Evolutionary conservation across 2,797 vertebrate genomes (phyloP).

Genomic region (Oreochromis grahami): DNA sequence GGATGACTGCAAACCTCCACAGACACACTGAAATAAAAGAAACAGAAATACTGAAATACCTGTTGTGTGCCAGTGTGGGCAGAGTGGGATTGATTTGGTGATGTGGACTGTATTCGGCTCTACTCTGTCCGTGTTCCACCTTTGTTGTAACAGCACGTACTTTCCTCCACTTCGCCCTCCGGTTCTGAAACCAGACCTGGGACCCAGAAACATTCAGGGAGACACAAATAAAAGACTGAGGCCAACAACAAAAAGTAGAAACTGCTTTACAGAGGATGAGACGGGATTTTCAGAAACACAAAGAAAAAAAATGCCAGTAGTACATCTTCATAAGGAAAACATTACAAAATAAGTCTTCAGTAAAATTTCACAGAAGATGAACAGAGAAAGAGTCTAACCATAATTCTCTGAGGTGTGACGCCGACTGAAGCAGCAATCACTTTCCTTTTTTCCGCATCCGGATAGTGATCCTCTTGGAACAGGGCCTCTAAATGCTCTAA

Average conservation of each 20-base stretch:
- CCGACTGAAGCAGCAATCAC: slow-evolving; percentile 87
- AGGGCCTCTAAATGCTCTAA: slow-evolving; percentile 85
- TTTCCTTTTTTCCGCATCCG: slow-evolving; percentile 87
- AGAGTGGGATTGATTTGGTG: slow-evolving; percentile 21
- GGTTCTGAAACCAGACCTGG: slow-evolving; percentile 98
- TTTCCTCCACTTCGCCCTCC: slow-evolving; percentile 94
- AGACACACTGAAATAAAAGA: background rate
- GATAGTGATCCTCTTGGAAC: slow-evolving; percentile 94
- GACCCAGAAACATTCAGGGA: background rate
- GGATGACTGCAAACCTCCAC: background rate
- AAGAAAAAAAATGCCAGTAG: background rate
- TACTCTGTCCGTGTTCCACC: slow-evolving; percentile 31
- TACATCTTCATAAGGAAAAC: background rate
- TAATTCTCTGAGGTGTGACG: slow-evolving; percentile 92
- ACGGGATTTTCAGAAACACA: background rate
- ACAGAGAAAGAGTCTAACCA: slow-evolving; percentile 74
- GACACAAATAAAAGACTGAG: background rate
- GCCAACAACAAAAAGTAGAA: background rate
- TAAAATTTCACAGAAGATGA: background rate
- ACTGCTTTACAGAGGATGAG: background rate
- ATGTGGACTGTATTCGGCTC: slow-evolving; percentile 14
- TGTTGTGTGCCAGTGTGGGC: slow-evolving; percentile 19
- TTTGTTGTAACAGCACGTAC: slow-evolving; percentile 69
- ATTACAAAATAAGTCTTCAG: background rate
- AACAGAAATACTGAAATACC: slow-evolving; percentile 14